Base-by-base conservation (phyloP, 2,797 vertebrate species). In the Pseudotriccus pelzelni region DNA sequence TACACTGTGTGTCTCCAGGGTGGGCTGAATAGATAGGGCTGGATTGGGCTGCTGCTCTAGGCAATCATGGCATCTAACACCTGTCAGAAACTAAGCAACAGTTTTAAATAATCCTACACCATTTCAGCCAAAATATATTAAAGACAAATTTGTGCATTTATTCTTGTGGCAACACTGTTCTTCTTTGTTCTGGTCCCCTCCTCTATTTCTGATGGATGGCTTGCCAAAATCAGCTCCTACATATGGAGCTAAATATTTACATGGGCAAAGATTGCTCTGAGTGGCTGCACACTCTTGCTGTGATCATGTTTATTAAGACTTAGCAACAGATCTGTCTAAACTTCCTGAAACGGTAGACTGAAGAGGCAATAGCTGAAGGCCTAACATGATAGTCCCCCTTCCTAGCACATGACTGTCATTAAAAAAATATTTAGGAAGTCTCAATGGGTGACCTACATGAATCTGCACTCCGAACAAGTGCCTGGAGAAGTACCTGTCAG, bases 61-160 rank as follows among this genome's bases (percentile, higher is more conserved):
- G 14, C 34, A 10, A 22, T 28, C 44, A 32, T 0, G 1, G 6
- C 13, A 17, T 2, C 0, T 9, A 64, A 56, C n/a, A 25, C 14
- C 19, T 34, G 12, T 17, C 34, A 52, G 63, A 68, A 94, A 56
- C 7, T 22, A 47, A 47, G 14, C 28, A 73, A 67, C 28, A 59
- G 44, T 79, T 67, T 12, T 1, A 53, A 60, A 64, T 21, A 79
- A 68, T n/a, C 20, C 14, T 36, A 28, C 0, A 0, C 5, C 0
- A 3, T 84, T 83, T 66, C 28, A 80, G 21, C 3, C 39, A 43
- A 69, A 69, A 66, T 37, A 25, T 15, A 46, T 52, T 66, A 37
- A 56, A 76, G 11, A 46, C 1, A 2, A 21, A 41, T 53, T 50
- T 36, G 23, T 66, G 30, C 17, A 20, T 49, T 73, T 67, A 43